These are phyloP conservation scores for Sorex fumeus DNA, from an alignment of 2,113 vertebrate species.

Conservation along the genomic window DNA sequence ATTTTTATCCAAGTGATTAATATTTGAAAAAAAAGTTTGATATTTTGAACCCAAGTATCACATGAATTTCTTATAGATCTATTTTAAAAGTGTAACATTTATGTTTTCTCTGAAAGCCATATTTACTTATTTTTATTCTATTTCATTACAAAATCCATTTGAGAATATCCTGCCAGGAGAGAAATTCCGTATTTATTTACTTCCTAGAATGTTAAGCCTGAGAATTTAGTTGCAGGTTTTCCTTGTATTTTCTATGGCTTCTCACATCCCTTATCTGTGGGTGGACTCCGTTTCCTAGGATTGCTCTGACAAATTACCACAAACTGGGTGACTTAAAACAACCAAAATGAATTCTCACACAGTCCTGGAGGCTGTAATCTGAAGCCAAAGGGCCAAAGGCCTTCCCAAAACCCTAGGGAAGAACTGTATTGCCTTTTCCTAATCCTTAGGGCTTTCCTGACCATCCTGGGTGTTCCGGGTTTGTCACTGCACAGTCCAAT, in stretches of 20 bases:
- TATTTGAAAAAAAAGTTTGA: neutral
- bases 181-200: neutral
- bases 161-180: neutral
- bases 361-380: neutral
- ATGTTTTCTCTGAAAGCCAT: neutral
- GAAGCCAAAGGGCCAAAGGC: neutral
- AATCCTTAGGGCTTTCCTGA: neutral
- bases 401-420: neutral
- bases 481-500: neutral
- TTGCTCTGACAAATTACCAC: neutral
- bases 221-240: neutral
- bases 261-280: neutral
- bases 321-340: slow-evolving; percentile 32
- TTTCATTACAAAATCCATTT: slow-evolving; percentile 5
- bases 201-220: neutral
- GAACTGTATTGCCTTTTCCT: neutral
- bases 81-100: neutral
- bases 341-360: neutral
- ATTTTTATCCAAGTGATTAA: no score
- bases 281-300: neutral
- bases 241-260: neutral
- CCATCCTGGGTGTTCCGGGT: neutral
- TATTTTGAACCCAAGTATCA: neutral
- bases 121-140: neutral
- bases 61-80: neutral